Percentiles rank a stretch among this genome's conserved stretches.
Conservation (phyloP, 2,113 vertebrate genomes). For the Hassar affinis region DNA sequence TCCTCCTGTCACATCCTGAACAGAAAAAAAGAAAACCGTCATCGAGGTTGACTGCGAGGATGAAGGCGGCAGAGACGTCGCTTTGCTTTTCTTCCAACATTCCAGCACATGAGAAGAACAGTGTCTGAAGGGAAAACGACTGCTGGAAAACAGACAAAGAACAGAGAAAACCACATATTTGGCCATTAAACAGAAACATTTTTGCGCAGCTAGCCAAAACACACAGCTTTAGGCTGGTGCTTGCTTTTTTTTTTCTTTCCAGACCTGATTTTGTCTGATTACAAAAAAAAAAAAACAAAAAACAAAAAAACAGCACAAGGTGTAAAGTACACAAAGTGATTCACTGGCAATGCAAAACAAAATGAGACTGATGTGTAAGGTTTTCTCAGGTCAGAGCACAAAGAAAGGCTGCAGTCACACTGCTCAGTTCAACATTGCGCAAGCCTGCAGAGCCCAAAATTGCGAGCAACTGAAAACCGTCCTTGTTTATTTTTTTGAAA, state of each 20-base stretch:
- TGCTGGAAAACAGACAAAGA: slow-evolving; percentile 44
- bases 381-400: slow-evolving; percentile 8
- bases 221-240: neutral
- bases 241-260: neutral
- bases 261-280: neutral
- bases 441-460: neutral
- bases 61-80: neutral
- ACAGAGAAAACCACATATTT: slow-evolving; percentile 29
- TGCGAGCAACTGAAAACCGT: neutral
- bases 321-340: neutral
- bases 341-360: neutral
- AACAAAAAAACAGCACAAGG: neutral
- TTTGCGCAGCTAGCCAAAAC: slow-evolving; percentile 34
- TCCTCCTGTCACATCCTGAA: slow-evolving; percentile 47
- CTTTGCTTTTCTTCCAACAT: slow-evolving; percentile 24
- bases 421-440: neutral
- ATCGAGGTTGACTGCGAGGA: slow-evolving; percentile 4
- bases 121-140: slow-evolving; percentile 27
- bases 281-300: neutral
- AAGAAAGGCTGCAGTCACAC: neutral
- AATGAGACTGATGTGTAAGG: neutral
- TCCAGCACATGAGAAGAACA: slow-evolving; percentile 23
- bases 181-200: slow-evolving; percentile 37
- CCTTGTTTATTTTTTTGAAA: neutral
- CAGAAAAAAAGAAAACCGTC: slow-evolving; percentile 23